These are phyloP conservation scores for Microvelia longipes DNA, from an alignment of 1,140 invertebrate genomes.

Conservation along the genomic window DNA sequence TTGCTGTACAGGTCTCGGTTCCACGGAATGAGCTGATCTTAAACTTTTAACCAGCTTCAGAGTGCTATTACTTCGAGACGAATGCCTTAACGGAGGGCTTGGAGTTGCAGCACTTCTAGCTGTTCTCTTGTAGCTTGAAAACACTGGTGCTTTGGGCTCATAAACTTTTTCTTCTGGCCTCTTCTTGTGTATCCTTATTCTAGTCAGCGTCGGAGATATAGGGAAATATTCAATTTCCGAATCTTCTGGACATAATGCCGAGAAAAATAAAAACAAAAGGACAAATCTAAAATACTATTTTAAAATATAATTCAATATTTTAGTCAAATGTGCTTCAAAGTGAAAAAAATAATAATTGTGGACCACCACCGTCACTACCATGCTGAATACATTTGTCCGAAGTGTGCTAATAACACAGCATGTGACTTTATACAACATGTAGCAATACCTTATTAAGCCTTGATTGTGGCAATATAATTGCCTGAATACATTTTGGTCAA, in stretches of 20 bases:
- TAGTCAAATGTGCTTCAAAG: no score
- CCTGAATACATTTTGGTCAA: no score
- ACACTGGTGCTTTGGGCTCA: conserved; percentile 37
- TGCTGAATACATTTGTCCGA: no score
- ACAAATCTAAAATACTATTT: conserved; percentile 1
- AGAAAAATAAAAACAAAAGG: conserved; percentile 14
- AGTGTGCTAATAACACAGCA: no score
- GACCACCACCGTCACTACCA: not conserved
- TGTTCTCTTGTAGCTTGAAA: conserved; percentile 35
- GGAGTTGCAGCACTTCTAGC: conserved; percentile 33
- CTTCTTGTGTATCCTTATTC: conserved; percentile 57
- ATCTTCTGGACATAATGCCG: conserved; percentile 14
- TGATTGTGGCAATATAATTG: no score
- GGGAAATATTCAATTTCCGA: conserved; percentile 63
- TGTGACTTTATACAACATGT: no score
- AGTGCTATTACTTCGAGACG: conserved; percentile 54
- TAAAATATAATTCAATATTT: no score
- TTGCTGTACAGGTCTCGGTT: not conserved
- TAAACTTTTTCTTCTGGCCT: conserved; percentile 35
- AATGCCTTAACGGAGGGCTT: conserved; percentile 51
- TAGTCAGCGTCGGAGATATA: conserved; percentile 58
- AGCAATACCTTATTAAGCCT: no score
- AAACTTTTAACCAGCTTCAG: conserved; percentile 34
- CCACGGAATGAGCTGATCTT: not conserved
- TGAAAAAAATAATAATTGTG: not conserved